These are phyloP conservation scores for Microplitis mediator DNA, from an alignment of 1,140 invertebrate species.

Conservation along the genomic window DNA sequence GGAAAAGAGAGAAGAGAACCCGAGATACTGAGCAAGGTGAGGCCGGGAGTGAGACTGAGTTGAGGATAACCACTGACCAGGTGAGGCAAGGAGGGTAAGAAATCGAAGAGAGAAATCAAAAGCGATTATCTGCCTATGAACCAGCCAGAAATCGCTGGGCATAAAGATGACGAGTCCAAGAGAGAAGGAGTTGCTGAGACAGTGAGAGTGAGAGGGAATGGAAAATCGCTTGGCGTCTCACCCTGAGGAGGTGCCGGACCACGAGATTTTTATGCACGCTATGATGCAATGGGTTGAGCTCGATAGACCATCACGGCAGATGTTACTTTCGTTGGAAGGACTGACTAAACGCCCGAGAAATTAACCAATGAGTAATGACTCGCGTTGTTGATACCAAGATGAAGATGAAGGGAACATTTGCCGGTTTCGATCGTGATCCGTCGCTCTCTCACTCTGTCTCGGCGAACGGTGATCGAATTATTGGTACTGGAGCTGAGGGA, in stretches of 20 bases:
- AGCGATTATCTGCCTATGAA: constrained; percentile 62
- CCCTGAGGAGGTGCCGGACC: constrained; percentile 28
- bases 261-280: background rate
- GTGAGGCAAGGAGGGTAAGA: constrained; percentile 25
- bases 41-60: constrained; percentile 15
- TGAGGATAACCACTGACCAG: constrained; percentile 15
- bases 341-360: constrained; percentile 44
- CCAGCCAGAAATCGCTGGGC: constrained; percentile 54
- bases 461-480: no score
- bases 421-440: background rate
- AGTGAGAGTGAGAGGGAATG: constrained; percentile 4
- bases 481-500: no score
- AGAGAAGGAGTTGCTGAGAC: background rate
- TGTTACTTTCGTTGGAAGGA: constrained; percentile 22
- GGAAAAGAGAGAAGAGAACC: constrained; percentile 4
- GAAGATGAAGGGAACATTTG: background rate
- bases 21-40: constrained; percentile 10
- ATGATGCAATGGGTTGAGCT: background rate
- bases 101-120: constrained; percentile 64
- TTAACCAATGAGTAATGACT: constrained; percentile 50
- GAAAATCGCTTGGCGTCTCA: constrained; percentile 7
- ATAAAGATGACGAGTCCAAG: background rate
- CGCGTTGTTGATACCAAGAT: background rate
- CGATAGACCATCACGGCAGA: constrained; percentile 33
- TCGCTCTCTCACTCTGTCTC: background rate